Conservation (phyloP, 2,113 vertebrate species). For the Tragelaphus strepsiceros region DNA sequence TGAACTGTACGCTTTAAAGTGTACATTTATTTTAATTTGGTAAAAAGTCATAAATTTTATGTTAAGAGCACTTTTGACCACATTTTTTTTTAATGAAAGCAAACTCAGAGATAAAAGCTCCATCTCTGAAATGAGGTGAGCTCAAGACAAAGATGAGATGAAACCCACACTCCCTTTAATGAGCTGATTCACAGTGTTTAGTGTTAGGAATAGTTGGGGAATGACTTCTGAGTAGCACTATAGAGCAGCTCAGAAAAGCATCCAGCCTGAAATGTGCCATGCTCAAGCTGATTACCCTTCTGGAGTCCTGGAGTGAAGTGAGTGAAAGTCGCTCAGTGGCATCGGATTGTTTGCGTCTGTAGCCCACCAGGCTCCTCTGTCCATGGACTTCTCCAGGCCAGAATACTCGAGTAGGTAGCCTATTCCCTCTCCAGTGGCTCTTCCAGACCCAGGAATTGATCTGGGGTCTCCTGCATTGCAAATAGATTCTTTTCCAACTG, state of each 20-base stretch:
- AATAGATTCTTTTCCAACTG: neutral
- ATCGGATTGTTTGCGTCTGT: neutral
- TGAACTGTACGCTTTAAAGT: neutral
- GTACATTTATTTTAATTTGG: neutral
- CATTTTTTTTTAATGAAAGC: neutral
- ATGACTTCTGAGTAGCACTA: rapidly evolving
- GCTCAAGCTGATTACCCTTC: rapidly evolving
- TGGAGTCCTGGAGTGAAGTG: neutral
- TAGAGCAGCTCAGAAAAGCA: rapidly evolving
- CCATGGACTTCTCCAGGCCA: neutral
- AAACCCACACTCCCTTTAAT: no score
- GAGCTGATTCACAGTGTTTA: neutral
- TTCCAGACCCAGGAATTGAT: neutral
- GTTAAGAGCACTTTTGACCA: neutral
- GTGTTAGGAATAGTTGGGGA: neutral
- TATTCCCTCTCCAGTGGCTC: neutral
- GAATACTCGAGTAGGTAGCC: neutral
- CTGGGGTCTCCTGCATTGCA: neutral
- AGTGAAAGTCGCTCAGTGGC: neutral
- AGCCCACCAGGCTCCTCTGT: neutral
- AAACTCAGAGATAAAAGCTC: neutral
- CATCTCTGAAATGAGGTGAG: neutral
- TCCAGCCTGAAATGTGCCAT: rapidly evolving
- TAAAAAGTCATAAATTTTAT: neutral
- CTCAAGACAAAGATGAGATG: neutral